These are phyloP conservation scores for Temnothorax unifasciatus DNA, from an alignment of 2,888 invertebrate genomes.

Conservation along the genomic window DNA sequence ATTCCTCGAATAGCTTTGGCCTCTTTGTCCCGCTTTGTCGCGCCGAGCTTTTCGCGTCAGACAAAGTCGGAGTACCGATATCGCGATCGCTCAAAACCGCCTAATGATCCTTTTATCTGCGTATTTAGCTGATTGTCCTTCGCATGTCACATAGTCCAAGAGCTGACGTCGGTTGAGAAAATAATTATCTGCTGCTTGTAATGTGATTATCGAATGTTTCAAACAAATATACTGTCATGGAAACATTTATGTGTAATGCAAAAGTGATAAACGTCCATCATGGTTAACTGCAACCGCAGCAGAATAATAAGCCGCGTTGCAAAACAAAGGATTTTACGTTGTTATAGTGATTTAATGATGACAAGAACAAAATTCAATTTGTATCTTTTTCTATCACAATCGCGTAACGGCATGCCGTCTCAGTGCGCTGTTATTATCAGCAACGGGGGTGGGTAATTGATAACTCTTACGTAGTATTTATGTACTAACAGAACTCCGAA, in stretches of 20 bases:
- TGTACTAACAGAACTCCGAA: background rate
- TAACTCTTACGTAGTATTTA: slow-evolving; percentile 26
- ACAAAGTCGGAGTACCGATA: background rate
- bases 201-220: background rate
- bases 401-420: too few relatives aligned
- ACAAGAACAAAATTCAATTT: slow-evolving; percentile 12
- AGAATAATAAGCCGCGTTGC: background rate
- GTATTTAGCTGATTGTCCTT: background rate
- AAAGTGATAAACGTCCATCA: slow-evolving; percentile 14
- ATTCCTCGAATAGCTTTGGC: slow-evolving; percentile 53
- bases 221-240: background rate
- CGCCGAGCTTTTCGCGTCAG: slow-evolving; percentile 10
- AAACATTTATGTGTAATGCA: background rate
- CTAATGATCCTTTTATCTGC: background rate
- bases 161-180: background rate
- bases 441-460: slow-evolving; percentile 1
- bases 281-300: background rate
- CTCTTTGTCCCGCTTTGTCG: slow-evolving; percentile 27
- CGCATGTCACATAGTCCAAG: background rate
- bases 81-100: background rate
- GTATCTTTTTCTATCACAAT: background rate
- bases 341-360: slow-evolving; percentile 8
- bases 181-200: background rate
- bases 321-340: background rate
- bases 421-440: background rate